Base-by-base conservation (phyloP, 2,113 vertebrate species). In the Xenopus borealis region DNA sequence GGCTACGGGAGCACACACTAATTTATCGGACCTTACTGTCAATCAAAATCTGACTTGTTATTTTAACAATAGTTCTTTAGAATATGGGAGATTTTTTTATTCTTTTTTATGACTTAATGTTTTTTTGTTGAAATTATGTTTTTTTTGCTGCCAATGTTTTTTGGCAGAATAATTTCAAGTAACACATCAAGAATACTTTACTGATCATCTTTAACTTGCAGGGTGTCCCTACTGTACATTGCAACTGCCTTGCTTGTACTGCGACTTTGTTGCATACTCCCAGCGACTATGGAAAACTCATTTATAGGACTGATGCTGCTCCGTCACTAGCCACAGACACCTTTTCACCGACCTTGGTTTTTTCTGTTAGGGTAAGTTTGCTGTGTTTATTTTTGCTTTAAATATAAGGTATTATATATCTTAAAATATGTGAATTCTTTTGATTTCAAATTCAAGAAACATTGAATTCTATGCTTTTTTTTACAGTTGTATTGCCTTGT, bases 171-270 rank as follows among this genome's bases (percentile, higher is more conserved):
- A 69, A 30, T n/a, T 47, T 50, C 33, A 69, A 7, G 23, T 61
- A 20, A 14, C 55, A 18, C 27, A 12, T 50, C 45, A 45, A 69
- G 67, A 55, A 70, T 77, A 57, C 50, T 45, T 62, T 77, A 70
- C 59, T 77, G 47, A 77, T 69, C 66, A 55, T 77, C 59, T 77
- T 77, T 77, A 77, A 77, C 58, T 77, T 77, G 61, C 74, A 77
- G 74, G 74, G 74, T 70, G 74, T 59, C 74, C 62, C 74, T n/a
- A 70, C 67, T 77, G 67, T 77, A 45, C 74, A 77, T 64, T 77
- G 74, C 74, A 77, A 77, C 74, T 77, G 74, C 67, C 74, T 77
- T 59, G 74, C 74, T 70, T 77, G 74, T 77, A 77, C 74, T 63
- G 74, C 74, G 30, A 77, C 74, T 46, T 77, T 70, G 59, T 77